Base-by-base conservation (phyloP, 2,888 invertebrate species). In the Agelastica alni region DNA sequence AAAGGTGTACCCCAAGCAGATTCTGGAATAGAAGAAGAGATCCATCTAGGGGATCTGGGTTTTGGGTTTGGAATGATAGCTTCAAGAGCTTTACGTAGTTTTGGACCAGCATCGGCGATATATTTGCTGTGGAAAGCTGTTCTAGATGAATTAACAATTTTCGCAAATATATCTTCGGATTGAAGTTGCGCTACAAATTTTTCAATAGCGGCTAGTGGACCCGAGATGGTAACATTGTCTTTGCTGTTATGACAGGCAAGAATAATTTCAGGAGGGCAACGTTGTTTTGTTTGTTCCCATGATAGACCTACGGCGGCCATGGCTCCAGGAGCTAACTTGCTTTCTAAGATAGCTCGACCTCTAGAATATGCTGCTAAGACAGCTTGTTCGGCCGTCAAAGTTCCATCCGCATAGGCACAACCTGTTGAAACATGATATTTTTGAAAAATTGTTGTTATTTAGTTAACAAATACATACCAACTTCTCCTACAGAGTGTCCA, bases 401-500 rank as follows among this genome's bases (percentile, higher is more conserved):
- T 91, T 9, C 94, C 96, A 80, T 98, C 97, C 20, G 96, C 96
- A 79, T 97, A 97, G n/a, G 95, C 96, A 77, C 97, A 97, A 1
- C 94, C 94, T 77, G 74, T n/a, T n/a, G n/a, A n/a, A n/a, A n/a
- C n/a, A n/a, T n/a, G n/a, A n/a, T n/a, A n/a, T n/a, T n/a, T n/a
- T n/a, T n/a, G n/a, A n/a, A n/a, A n/a, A n/a, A n/a, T n/a, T n/a
- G n/a, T n/a, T n/a, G n/a, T n/a, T n/a, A n/a, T n/a, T n/a, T 9
- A n/a, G 10, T n/a, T 9, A 2, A 6, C 10, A 12, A 2, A 4
- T 31, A 55, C 67, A 62, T 60, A 75, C 88, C 90, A 65, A 92
- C 82, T 79, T 95, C 95, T 26, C 94, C 94, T 7, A 92, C 92
- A 26, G 96, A 97, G 78, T 99, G 98, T 1, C 98, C 98, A 46